These are phyloP conservation scores for Muschampia staudingeri DNA, from an alignment of 2,888 invertebrate genomes.

Conservation along the genomic window DNA sequence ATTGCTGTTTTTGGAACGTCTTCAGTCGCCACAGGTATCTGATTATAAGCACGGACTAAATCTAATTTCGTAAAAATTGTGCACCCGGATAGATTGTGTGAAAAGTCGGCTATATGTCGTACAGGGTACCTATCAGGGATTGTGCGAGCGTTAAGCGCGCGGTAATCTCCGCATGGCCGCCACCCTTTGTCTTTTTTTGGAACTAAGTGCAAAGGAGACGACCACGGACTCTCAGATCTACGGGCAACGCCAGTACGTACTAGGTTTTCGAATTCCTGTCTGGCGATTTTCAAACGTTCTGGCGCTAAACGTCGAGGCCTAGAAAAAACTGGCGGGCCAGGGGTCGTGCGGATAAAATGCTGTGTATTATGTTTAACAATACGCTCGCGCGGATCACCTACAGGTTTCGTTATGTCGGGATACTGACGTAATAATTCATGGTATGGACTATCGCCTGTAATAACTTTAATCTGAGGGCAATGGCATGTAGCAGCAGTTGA, in stretches of 20 bases:
- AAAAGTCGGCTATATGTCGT: slow-evolving; percentile 46
- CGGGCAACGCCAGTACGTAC: background rate
- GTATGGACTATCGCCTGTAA: background rate
- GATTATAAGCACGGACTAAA: slow-evolving; percentile 71
- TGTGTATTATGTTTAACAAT: background rate
- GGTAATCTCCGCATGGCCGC: slow-evolving; percentile 50
- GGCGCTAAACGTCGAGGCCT: slow-evolving; percentile 1
- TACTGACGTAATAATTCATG: background rate
- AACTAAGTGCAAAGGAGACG: slow-evolving; percentile 33
- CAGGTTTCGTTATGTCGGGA: background rate
- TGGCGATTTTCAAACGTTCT: background rate
- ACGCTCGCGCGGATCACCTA: background rate
- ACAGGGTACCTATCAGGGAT: slow-evolving; percentile 43
- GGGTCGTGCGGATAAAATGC: background rate
- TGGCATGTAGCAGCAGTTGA: background rate
- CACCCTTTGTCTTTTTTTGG: slow-evolving; percentile 46
- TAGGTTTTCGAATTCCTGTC: background rate
- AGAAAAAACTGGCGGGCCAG: background rate
- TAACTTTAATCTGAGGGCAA: background rate
- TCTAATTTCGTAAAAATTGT: slow-evolving; percentile 39
- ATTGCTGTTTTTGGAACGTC: slow-evolving; percentile 72
- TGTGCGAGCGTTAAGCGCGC: slow-evolving; percentile 41
- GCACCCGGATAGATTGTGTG: slow-evolving; percentile 37
- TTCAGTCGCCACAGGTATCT: slow-evolving; percentile 72
- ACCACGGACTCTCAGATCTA: background rate